Base-by-base conservation (phyloP, 2,888 invertebrate genomes). In the Cheiracanthium punctorium region DNA sequence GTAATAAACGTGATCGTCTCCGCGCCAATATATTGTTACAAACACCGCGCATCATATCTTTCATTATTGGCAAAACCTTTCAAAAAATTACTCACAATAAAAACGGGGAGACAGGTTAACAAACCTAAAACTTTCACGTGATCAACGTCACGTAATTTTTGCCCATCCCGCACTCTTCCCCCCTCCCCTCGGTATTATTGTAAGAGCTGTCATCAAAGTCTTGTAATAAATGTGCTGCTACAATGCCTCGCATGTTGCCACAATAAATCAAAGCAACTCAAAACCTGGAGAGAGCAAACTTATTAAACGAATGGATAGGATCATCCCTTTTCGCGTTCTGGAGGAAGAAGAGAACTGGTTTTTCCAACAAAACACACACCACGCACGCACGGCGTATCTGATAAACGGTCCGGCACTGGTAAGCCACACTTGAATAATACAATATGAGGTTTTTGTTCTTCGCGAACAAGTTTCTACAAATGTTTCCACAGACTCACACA, bases 161-260 rank as follows among this genome's bases (percentile, higher is more conserved):
- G n/a, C n/a, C n/a, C n/a, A n/a, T n/a, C n/a, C n/a, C n/a, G n/a
- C n/a, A n/a, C n/a, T n/a, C n/a, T n/a, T n/a, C 37, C 48, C 73
- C 30, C 71, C 41, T 30, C n/a, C 52, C 20, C 71, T 37, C 33
- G 71, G 73, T 73, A 85, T 80, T 85, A 85, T 85, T 85, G 79
- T 85, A 74, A 43, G 65, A 74, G 74, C 84, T 85, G 84, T 85
- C 84, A 85, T 85, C 84, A 37, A 32, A 33, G 72, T 37, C 84
- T 52, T 85, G 84, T 80, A 85, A 85, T 85, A 85, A 85, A 85
- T 85, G 79, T 70, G 84, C 69, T 74, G 79, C 41, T 85, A 85
- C 84, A 85, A 85, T 85, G 48, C 79, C 84, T 73, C 72, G 74
- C 84, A 79, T 85, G 84, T 85, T 79, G 43, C 84, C 41, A 41